A percentile compares a stretch with the other conserved stretches of the same genome.
Conservation (phyloP, 2,797 vertebrate genomes). For the Megalops cyprinoides region DNA sequence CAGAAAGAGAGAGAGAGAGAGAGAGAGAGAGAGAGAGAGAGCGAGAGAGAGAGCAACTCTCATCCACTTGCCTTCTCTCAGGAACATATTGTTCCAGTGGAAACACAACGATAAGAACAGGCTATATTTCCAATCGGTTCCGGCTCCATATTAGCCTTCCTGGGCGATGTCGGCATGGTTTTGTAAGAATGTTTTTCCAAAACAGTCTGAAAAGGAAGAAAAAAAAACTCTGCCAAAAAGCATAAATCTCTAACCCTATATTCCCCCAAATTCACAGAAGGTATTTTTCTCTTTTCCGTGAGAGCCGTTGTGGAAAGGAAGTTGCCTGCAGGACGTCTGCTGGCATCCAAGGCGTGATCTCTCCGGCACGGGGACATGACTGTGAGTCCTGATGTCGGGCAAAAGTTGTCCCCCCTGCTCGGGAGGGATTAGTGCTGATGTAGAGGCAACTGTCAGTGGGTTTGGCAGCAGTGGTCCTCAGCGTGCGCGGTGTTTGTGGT, state of each 20-base stretch:
- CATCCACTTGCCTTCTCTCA: not conserved
- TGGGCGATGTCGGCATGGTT: not conserved
- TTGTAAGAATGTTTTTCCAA: not conserved
- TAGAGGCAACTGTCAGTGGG: conserved; percentile 14
- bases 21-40: conserved; percentile 35
- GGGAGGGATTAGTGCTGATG: conserved; percentile 15
- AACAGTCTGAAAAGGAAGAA: not conserved
- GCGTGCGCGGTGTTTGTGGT: conserved; percentile 22
- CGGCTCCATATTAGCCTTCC: not conserved
- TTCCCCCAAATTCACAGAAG: not conserved
- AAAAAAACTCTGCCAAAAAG: not conserved
- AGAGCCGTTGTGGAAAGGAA: not conserved
- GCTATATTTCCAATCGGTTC: not conserved
- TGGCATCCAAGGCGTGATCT: not conserved
- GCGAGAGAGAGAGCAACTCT: conserved; percentile 10
- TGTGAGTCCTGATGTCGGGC: not conserved
- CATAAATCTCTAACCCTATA: too few species aligned
- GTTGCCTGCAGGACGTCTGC: not conserved
- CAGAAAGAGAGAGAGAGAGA: conserved; percentile 28
- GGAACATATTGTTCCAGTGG: conserved; percentile 22
- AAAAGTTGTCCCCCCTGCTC: conserved; percentile 18
- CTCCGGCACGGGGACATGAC: not conserved
- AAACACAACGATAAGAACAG: conserved; percentile 1
- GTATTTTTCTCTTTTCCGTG: not conserved
- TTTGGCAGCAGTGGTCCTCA: conserved; percentile 19